Conservation (phyloP, 2,888 invertebrate species). For the Eupelmus urozonus region DNA sequence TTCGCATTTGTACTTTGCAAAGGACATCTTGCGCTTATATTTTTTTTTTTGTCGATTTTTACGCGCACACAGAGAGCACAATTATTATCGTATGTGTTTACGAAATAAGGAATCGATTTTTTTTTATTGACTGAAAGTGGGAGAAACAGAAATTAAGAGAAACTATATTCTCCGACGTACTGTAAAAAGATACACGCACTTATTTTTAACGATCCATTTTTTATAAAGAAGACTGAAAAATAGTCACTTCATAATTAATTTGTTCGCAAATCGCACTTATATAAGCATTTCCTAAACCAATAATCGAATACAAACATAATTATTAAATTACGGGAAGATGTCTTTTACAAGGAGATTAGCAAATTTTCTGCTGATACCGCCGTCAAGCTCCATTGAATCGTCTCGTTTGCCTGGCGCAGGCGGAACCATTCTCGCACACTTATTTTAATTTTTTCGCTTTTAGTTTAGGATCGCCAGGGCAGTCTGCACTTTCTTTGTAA, state of each 20-base stretch:
- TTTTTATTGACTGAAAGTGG: not conserved
- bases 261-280: too few species aligned
- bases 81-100: not conserved
- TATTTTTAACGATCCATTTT: not conserved
- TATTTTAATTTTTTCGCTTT: not conserved
- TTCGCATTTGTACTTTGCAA: conserved; percentile 24
- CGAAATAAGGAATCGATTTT: not conserved
- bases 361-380: not conserved
- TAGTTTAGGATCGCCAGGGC: conserved; percentile 4
- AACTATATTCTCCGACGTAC: not conserved
- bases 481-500: conserved; percentile 23
- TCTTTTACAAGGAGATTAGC: conserved; percentile 1
- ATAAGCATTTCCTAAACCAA: too few species aligned
- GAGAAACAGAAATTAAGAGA: not conserved
- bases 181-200: not conserved
- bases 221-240: too few species aligned
- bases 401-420: not conserved
- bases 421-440: not conserved
- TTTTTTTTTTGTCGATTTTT: conserved; percentile 5
- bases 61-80: not conserved
- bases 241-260: too few species aligned
- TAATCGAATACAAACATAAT: not conserved
- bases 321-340: not conserved
- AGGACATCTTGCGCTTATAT: conserved; percentile 5
- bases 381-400: not conserved